A percentile compares a stretch with the other conserved stretches of the same genome.
These are phyloP conservation scores for Hipposideros larvatus DNA, from an alignment of 2,797 vertebrate species.

Conservation along the genomic window DNA sequence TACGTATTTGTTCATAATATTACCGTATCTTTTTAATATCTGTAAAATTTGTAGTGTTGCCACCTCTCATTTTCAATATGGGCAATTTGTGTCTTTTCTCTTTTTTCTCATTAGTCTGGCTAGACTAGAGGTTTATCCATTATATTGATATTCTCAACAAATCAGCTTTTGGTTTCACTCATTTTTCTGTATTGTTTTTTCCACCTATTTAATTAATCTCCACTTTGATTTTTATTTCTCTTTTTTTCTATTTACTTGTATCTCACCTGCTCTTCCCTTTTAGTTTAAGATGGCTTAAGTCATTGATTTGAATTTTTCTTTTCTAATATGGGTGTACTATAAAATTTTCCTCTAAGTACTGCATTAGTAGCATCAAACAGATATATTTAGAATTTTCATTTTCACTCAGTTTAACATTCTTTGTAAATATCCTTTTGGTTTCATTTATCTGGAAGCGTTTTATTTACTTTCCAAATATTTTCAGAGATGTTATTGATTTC, in stretches of 20 bases:
- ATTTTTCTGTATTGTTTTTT: neutral
- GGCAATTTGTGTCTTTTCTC: neutral
- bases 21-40: neutral
- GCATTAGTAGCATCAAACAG: neutral
- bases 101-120: neutral
- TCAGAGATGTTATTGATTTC: neutral
- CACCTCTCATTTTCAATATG: neutral
- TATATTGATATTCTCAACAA: neutral
- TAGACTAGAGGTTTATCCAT: neutral
- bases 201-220: neutral
- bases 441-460: neutral
- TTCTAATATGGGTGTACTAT: neutral
- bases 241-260: neutral
- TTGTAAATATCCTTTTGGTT: neutral
- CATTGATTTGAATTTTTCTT: neutral
- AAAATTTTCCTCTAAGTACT: neutral
- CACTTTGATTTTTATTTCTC: neutral
- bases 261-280: neutral
- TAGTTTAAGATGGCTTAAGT: neutral
- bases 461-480: conserved; percentile 29
- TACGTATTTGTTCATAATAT: neutral
- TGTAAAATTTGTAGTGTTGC: neutral
- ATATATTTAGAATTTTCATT: conserved; percentile 8
- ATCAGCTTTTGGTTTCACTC: neutral
- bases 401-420: neutral